Conservation (phyloP, 2,888 invertebrate genomes). For the Acleris sparsana region DNA sequence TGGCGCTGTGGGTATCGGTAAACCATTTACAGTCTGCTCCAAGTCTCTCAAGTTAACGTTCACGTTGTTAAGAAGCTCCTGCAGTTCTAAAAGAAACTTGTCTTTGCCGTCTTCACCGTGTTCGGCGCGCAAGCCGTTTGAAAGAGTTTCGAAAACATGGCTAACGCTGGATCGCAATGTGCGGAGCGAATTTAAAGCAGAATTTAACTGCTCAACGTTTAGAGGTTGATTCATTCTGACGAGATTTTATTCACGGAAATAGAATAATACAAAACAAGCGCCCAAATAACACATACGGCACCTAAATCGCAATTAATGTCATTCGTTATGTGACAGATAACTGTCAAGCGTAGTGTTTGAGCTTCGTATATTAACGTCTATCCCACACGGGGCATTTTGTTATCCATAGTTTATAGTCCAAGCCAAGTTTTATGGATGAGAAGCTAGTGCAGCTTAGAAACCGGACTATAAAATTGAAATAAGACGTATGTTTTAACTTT, state of each 20-base stretch:
- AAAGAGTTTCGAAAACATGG: constrained; percentile 92
- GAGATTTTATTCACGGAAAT: constrained; percentile 26
- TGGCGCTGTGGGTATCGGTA: constrained; percentile 90
- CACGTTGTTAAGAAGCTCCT: constrained; percentile 91
- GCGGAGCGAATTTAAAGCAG: constrained; percentile 89
- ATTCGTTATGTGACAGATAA: background rate
- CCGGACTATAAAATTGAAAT: too few species aligned
- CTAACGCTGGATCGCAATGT: constrained; percentile 92
- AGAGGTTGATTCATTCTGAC: constrained; percentile 57
- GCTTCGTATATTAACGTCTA: constrained; percentile 4
- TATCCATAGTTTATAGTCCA: too few species aligned
- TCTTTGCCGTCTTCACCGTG: constrained; percentile 93
- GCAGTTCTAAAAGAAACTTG: constrained; percentile 90
- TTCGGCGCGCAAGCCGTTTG: constrained; percentile 91
- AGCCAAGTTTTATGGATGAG: too few species aligned
- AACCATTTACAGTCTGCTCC: constrained; percentile 88
- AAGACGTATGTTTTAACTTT: too few species aligned
- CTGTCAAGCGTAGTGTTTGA: background rate
- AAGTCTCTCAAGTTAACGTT: constrained; percentile 93
- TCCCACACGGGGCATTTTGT: background rate
- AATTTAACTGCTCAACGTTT: constrained; percentile 87
- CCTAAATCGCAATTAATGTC: background rate
- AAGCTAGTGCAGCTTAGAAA: too few species aligned
- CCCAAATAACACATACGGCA: background rate
- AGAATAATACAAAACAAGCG: background rate